These are phyloP conservation scores for Buphagus erythrorhynchus DNA, from an alignment of 2,797 vertebrate species.

Conservation along the genomic window DNA sequence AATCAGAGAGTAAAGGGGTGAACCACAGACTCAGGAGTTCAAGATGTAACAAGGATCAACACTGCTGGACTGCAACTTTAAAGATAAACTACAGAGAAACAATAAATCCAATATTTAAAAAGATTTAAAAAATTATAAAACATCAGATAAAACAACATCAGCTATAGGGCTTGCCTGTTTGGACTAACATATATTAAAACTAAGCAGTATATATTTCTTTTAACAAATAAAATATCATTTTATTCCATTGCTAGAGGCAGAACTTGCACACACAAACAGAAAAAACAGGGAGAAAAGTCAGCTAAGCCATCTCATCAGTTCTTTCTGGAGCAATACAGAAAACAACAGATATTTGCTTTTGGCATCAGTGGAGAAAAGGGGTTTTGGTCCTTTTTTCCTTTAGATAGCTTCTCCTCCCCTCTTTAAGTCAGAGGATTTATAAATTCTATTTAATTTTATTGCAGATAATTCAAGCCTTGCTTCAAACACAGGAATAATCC, in stretches of 20 bases:
- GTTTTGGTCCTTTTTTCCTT: neutral
- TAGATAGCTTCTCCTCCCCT: neutral
- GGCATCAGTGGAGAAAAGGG: neutral
- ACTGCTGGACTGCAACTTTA: neutral
- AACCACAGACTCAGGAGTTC: neutral
- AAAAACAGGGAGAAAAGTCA: neutral
- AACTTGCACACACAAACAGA: neutral
- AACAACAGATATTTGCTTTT: neutral
- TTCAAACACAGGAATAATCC: neutral
- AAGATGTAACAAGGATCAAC: neutral
- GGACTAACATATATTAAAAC: neutral
- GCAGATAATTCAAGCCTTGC: neutral
- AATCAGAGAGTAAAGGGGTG: neutral
- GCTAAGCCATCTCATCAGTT: neutral
- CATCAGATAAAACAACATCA: neutral
- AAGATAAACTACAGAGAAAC: neutral
- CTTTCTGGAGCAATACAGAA: neutral
- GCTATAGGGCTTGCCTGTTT: neutral
- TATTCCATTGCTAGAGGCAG: neutral
- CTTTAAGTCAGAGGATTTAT: neutral
- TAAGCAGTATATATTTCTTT: neutral
- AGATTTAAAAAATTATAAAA: neutral
- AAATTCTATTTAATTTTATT: neutral
- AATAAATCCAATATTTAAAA: neutral
- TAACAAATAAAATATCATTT: neutral